Conservation (phyloP, 2,797 vertebrate species). For the Holocentrus rufus region DNA sequence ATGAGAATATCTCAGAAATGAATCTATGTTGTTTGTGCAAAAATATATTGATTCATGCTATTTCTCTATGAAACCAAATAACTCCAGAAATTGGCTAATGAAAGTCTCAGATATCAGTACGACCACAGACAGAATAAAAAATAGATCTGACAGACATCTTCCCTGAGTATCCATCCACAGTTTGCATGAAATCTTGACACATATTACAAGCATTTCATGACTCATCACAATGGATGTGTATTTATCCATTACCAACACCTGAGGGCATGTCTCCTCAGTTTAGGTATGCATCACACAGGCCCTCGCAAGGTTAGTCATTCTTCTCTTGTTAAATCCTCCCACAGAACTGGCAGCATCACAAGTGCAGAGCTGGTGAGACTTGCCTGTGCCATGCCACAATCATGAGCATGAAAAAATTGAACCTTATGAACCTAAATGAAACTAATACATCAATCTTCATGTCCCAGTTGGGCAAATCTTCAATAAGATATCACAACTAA, state of each 20-base stretch:
- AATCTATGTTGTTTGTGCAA: too few relatives aligned
- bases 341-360: conserved; percentile 1
- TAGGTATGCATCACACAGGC: not conserved
- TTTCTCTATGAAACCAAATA: too few relatives aligned
- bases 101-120: too few relatives aligned
- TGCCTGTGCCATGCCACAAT: not conserved
- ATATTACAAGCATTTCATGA: conserved; percentile 51
- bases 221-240: conserved; percentile 39
- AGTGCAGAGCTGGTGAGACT: not conserved
- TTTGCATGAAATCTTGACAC: conserved; percentile 34
- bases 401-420: too few relatives aligned
- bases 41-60: too few relatives aligned
- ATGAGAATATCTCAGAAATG: too few relatives aligned
- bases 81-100: too few relatives aligned
- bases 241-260: conserved; percentile 40
- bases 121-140: too few relatives aligned
- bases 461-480: not conserved
- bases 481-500: not conserved
- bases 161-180: conserved; percentile 7
- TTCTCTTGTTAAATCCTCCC: conserved; percentile 11
- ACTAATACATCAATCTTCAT: too few relatives aligned
- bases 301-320: conserved; percentile 52
- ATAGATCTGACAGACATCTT: not conserved
- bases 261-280: conserved; percentile 35
- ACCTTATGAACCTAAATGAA: too few relatives aligned